Conservation (phyloP, 2,113 vertebrate species). For the Zosterops pallidus region DNA sequence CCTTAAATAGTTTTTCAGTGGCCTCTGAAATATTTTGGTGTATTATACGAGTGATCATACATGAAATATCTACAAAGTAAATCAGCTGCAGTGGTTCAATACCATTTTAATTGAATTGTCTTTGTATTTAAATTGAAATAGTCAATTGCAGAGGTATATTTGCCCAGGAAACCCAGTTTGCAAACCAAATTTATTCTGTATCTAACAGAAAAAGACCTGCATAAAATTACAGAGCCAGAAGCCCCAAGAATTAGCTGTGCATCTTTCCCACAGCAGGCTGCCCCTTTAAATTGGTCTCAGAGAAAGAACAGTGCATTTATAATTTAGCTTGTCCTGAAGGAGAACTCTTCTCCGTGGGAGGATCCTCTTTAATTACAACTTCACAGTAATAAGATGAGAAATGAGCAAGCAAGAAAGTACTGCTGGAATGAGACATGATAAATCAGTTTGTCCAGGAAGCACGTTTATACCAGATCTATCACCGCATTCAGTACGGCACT, state of each 20-base stretch:
- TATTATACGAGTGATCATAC: neutral
- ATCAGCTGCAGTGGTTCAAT: constrained; percentile 47
- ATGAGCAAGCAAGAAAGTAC: constrained; percentile 71
- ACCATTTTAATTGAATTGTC: constrained; percentile 56
- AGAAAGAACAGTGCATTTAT: constrained; percentile 65
- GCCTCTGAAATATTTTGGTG: neutral
- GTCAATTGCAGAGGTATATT: constrained; percentile 38
- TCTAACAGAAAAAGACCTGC: constrained; percentile 18
- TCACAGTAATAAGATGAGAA: constrained; percentile 81
- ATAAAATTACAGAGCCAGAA: constrained; percentile 20
- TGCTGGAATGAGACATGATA: constrained; percentile 77
- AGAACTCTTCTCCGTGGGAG: constrained; percentile 70
- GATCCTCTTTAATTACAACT: constrained; percentile 79
- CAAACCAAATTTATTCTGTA: constrained; percentile 37
- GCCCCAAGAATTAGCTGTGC: neutral
- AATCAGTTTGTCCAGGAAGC: constrained; percentile 78
- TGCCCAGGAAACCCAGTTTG: neutral
- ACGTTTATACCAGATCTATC: constrained; percentile 74
- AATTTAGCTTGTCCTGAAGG: constrained; percentile 71
- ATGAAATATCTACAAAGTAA: neutral
- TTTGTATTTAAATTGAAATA: constrained; percentile 56
- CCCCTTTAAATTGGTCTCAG: constrained; percentile 58
- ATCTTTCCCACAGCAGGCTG: constrained; percentile 19
- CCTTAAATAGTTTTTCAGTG: neutral
- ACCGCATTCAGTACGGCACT: constrained; percentile 57